These are phyloP conservation scores for Python bivittatus DNA, from an alignment of 2,113 vertebrate genomes.

Conservation along the genomic window DNA sequence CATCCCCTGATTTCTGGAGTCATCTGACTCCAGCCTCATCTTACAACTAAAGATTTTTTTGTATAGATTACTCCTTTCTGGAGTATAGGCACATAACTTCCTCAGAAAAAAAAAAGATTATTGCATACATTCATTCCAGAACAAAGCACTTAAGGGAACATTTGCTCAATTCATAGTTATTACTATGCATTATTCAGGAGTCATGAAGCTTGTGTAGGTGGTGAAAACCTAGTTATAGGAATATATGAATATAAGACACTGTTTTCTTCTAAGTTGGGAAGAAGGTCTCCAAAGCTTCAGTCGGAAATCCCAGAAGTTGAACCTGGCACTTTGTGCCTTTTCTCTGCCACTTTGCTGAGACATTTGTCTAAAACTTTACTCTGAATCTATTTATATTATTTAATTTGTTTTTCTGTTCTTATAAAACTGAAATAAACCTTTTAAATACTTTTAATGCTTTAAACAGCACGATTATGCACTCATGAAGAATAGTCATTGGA, in stretches of 20 bases:
- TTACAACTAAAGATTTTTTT: background rate
- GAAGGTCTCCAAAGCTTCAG: background rate
- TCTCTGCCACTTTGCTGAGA: background rate
- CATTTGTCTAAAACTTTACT: background rate
- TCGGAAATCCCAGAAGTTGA: background rate
- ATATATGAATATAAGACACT: background rate
- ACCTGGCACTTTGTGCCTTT: background rate
- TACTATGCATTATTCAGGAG: constrained; percentile 12
- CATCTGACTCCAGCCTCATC: background rate
- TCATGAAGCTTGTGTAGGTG: constrained; percentile 39
- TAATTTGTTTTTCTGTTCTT: background rate
- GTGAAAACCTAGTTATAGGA: constrained; percentile 14
- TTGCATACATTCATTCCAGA: background rate
- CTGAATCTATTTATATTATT: background rate
- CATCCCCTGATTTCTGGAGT: background rate
- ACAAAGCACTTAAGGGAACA: constrained; percentile 40
- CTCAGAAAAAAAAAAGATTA: background rate
- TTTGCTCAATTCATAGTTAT: constrained; percentile 23
- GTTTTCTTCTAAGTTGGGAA: background rate
- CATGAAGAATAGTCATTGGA: background rate
- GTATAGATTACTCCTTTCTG: background rate
- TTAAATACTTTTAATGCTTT: background rate
- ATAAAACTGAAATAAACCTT: background rate
- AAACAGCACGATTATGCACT: background rate
- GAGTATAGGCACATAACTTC: background rate